Base-by-base conservation (phyloP, 2,888 invertebrate species). In the Stenchaetothrips biformis region DNA sequence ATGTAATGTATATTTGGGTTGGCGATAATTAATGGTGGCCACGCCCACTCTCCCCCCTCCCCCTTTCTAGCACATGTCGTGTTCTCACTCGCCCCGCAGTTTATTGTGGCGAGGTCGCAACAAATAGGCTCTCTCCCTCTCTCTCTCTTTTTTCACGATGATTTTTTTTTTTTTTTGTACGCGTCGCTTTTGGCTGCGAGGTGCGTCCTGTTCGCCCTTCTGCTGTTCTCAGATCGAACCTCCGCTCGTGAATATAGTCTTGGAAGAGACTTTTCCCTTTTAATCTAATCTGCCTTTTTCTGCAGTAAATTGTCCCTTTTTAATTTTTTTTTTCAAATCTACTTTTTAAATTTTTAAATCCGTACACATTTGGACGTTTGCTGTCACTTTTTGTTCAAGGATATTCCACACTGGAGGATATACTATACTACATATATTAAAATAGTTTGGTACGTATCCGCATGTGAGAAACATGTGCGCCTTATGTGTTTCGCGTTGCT, bases 1-100 rank as follows among this genome's bases (percentile, higher is more conserved):
- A 74, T 74, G 67, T 74, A 74, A 74, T 74, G 67, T 74, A 74
- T 74, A 74, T 74, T 74, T 74, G 67, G 67, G 67, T 25, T 25
- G 53, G 67, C 67, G 67, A 74, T 74, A 74, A 74, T 74, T 74
- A 74, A 74, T 74, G 67, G 67, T 74, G 11, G 67, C 67, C 25
- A 21, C 67, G 67, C 67, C 67, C 67, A 74, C 25, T 21, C 53
- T 11, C 53, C 53, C 53, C 18, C 13, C 53, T 74, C 59, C 59
- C 59, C 25, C 67, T 74, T 25, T 25, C 67, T 74, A 25, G 25
- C 67, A 74, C 67, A 74, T 74, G 67, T 74, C 67, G 67, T 74
- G 67, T 74, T 74, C 67, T 74, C 67, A 74, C 67, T 74, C 21
- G 67, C 67, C 67, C 67, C 67, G 11, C 67, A 74, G 21, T 74